Conservation (phyloP, 2,113 vertebrate species). For the Indicator indicator region DNA sequence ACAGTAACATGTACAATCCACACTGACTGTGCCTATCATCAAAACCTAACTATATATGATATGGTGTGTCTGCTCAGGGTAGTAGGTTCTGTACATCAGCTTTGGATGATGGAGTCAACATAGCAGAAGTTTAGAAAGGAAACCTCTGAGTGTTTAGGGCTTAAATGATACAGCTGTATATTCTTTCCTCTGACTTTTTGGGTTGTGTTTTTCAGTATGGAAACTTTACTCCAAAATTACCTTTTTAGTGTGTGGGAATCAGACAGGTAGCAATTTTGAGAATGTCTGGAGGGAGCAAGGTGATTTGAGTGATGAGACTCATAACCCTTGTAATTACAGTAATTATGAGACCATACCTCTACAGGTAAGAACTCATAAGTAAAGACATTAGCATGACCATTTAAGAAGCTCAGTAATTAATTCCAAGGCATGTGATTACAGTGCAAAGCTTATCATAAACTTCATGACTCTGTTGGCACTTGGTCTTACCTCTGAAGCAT, state of each 20-base stretch:
- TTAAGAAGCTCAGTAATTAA: slow-evolving; percentile 58
- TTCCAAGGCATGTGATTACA: slow-evolving; percentile 46
- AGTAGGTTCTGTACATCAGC: neutral
- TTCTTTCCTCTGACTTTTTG: neutral
- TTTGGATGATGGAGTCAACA: accelerated
- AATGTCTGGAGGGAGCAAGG: slow-evolving; percentile 63
- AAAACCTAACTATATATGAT: neutral
- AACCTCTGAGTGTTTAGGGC: neutral
- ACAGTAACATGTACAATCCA: no score
- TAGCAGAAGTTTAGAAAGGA: neutral
- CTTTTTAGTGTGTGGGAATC: slow-evolving; percentile 41
- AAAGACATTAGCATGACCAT: slow-evolving; percentile 68
- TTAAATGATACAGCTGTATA: neutral
- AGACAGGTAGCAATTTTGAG: slow-evolving; percentile 65
- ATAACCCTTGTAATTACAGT: slow-evolving; percentile 70
- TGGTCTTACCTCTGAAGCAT: neutral
- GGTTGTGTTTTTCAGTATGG: neutral
- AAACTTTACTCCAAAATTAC: slow-evolving; percentile 36
- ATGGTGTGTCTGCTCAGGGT: neutral
- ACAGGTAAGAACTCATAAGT: slow-evolving; percentile 69
- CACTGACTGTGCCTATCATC: neutral
- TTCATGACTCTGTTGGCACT: neutral
- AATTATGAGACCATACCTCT: slow-evolving; percentile 68
- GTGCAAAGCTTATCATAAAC: slow-evolving; percentile 9
- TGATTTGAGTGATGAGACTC: slow-evolving; percentile 62